A percentile compares a stretch with the other conserved stretches of the same genome.
These are phyloP conservation scores for Drosophila miranda DNA, from an alignment of 1,140 invertebrate species.

Conservation along the genomic window DNA sequence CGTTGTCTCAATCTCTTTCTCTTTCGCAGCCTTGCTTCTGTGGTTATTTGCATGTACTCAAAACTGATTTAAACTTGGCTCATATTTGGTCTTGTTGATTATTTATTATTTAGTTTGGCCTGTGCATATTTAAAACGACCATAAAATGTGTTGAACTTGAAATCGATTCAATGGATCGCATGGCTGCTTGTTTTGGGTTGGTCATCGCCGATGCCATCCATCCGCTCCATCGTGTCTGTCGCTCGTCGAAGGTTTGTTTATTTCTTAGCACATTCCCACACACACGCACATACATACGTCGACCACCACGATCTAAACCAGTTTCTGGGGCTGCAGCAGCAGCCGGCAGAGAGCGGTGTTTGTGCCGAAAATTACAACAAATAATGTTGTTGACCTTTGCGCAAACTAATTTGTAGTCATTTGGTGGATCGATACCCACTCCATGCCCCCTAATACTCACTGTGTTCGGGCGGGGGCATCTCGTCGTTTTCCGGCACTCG, in stretches of 20 bases:
- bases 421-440: slow-evolving; percentile 1
- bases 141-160: slow-evolving; percentile 71
- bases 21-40: slow-evolving; percentile 25
- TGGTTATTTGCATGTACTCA: slow-evolving; percentile 46
- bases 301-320: slow-evolving; percentile 36
- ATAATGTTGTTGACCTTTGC: slow-evolving; percentile 68
- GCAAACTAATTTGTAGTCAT: slow-evolving; percentile 31
- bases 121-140: slow-evolving; percentile 51
- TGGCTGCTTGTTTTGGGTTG: slow-evolving; percentile 50
- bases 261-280: slow-evolving; percentile 64
- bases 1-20: slow-evolving; percentile 4
- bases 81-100: slow-evolving; percentile 48
- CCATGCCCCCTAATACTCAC: slow-evolving; percentile 48
- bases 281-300: not conserved
- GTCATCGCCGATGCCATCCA: slow-evolving; percentile 25
- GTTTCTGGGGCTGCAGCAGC: slow-evolving; percentile 36
- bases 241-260: slow-evolving; percentile 69
- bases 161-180: slow-evolving; percentile 50
- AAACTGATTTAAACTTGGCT: slow-evolving; percentile 43
- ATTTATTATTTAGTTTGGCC: slow-evolving; percentile 42
- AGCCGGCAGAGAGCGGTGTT: slow-evolving; percentile 34
- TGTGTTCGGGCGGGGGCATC: slow-evolving; percentile 56
- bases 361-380: slow-evolving; percentile 44
- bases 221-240: slow-evolving; percentile 3
- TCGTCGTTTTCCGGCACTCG: slow-evolving; percentile 69